A percentile compares a stretch with the other conserved stretches of the same genome.
phyloP scores from a whole-genome alignment of 1,140 invertebrate species.

The Drosophila neocordata region DNA sequence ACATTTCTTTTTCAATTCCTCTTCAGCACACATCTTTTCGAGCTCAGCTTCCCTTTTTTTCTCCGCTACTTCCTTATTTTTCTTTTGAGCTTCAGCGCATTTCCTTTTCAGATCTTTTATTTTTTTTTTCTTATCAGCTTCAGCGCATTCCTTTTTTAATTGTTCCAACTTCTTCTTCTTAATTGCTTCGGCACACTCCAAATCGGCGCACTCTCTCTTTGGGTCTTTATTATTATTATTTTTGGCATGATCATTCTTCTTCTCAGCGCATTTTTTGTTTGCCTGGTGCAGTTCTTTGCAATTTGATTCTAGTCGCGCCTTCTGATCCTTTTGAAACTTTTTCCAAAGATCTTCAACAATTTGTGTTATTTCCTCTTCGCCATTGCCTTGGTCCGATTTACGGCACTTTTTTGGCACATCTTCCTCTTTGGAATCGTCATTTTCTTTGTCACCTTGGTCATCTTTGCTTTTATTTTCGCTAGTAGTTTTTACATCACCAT shows the following conservation, averaged over 20 bases:
- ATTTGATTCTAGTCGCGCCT: background rate
- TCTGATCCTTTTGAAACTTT: background rate
- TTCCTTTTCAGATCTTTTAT: background rate
- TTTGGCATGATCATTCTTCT: background rate
- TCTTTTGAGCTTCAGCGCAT: background rate
- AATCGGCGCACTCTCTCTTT: background rate
- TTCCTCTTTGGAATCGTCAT: background rate
- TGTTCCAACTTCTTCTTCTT: background rate
- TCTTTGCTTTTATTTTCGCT: background rate
- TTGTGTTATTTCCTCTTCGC: background rate
- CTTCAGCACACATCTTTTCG: too few relatives aligned
- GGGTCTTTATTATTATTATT: too few relatives aligned
- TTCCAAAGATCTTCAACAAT: conserved; percentile 4
- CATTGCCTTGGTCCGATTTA: background rate
- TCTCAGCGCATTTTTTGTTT: too few relatives aligned
- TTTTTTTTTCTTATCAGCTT: background rate
- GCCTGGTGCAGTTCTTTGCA: background rate
- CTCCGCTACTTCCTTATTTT: background rate
- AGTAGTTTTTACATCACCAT: background rate
- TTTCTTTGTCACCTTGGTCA: background rate
- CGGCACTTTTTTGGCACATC: background rate
- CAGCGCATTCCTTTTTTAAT: background rate
- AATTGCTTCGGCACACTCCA: background rate
- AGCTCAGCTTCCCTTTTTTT: too few relatives aligned
- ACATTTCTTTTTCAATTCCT: too few relatives aligned